These are phyloP conservation scores for Megamerina dolium DNA, from an alignment of 2,888 invertebrate genomes.

Conservation along the genomic window DNA sequence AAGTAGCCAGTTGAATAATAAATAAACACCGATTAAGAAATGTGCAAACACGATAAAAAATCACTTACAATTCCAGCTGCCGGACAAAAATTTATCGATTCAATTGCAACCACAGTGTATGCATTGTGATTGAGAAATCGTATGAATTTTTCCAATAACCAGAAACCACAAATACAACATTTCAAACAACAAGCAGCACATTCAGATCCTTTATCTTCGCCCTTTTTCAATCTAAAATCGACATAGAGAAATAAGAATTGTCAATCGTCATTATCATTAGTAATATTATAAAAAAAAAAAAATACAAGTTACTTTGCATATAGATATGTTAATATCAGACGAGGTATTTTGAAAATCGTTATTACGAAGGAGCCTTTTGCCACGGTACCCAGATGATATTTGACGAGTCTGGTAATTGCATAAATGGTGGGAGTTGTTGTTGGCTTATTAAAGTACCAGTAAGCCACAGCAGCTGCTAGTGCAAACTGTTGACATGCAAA, in stretches of 20 bases:
- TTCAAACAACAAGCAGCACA: constrained; percentile 70
- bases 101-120: constrained; percentile 89
- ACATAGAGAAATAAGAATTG: background rate
- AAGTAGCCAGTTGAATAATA: constrained; percentile 20
- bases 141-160: constrained; percentile 85
- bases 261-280: background rate
- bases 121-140: constrained; percentile 91
- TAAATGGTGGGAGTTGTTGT: constrained; percentile 58
- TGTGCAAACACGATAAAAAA: constrained; percentile 2
- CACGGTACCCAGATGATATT: constrained; percentile 90
- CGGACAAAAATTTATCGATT: constrained; percentile 83
- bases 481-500: constrained; percentile 92
- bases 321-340: constrained; percentile 82
- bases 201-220: constrained; percentile 66
- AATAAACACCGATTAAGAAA: constrained; percentile 4
- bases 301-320: constrained; percentile 70
- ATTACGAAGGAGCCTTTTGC: constrained; percentile 93
- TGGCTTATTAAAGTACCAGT: constrained; percentile 86
- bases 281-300: background rate
- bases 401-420: constrained; percentile 64
- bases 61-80: constrained; percentile 76
- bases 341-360: constrained; percentile 85
- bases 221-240: constrained; percentile 58
- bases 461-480: constrained; percentile 85
- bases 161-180: constrained; percentile 85